A percentile compares a stretch with the other conserved stretches of the same genome.
Evolutionary conservation across 2,888 invertebrate species (phyloP).

Genomic region (Acrobasis repandana): DNA sequence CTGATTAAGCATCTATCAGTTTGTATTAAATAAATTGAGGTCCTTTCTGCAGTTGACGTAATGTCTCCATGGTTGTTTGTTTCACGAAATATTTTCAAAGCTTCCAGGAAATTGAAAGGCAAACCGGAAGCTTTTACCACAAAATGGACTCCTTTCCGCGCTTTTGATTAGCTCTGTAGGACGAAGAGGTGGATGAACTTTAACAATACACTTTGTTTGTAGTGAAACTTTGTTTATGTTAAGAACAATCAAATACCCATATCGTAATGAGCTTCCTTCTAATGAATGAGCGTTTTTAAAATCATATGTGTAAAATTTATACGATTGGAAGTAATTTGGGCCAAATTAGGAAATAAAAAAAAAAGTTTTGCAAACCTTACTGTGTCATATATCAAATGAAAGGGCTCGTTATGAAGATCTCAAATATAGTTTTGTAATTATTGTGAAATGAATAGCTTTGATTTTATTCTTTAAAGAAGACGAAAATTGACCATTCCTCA

Average conservation of each 20-base stretch:
- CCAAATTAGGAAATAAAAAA: too few relatives aligned
- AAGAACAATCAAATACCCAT: background rate
- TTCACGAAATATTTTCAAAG: slow-evolving; percentile 5
- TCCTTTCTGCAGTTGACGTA: background rate
- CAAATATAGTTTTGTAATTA: too few relatives aligned
- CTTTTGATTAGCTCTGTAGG: slow-evolving; percentile 12
- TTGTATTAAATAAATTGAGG: background rate
- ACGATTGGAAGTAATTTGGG: too few relatives aligned
- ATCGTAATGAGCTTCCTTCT: background rate
- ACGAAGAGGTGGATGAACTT: slow-evolving; percentile 9
- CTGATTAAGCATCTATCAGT: too few relatives aligned
- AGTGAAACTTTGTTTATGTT: background rate
- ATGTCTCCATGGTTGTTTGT: background rate
- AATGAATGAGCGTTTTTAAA: too few relatives aligned
- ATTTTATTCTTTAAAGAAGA: too few relatives aligned
- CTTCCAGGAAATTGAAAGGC: slow-evolving; percentile 19
- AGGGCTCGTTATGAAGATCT: too few relatives aligned
- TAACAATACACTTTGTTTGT: background rate
- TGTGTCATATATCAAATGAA: too few relatives aligned
- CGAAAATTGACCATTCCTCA: too few relatives aligned
- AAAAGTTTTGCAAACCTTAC: too few relatives aligned
- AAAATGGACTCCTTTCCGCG: slow-evolving; percentile 14
- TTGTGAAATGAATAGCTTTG: too few relatives aligned
- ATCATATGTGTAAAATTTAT: background rate
- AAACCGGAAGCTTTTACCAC: slow-evolving; percentile 18